These are phyloP conservation scores for Hydrotaea cyrtoneurina DNA, from an alignment of 2,888 invertebrate species.

Conservation along the genomic window DNA sequence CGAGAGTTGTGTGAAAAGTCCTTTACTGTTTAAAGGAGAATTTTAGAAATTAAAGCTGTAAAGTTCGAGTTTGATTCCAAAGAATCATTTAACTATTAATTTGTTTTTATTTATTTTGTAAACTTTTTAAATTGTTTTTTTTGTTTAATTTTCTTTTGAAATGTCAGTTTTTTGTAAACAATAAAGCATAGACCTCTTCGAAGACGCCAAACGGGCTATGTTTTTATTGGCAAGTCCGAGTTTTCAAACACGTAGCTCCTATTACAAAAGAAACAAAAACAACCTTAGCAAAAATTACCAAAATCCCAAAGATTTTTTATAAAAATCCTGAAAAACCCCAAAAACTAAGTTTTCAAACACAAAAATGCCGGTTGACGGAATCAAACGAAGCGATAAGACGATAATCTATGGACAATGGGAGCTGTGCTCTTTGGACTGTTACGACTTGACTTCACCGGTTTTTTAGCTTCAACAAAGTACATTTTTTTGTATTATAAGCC, in stretches of 20 bases:
- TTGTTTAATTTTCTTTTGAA: not conserved
- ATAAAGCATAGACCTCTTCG: not conserved
- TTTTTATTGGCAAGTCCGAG: not conserved
- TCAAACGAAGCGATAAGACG: no score
- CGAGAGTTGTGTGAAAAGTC: no score
- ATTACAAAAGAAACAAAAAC: not conserved
- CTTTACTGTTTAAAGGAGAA: no score
- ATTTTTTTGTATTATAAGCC: conserved; percentile 46
- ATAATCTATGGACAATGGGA: not conserved
- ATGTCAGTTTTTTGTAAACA: not conserved
- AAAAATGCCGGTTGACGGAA: no score
- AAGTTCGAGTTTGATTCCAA: no score
- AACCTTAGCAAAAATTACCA: conserved; percentile 33
- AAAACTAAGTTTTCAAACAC: not conserved
- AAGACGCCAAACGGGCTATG: not conserved
- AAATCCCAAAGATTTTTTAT: conserved; percentile 24
- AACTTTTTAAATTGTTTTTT: not conserved
- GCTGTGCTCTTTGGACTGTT: conserved; percentile 27
- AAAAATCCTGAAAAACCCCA: not conserved
- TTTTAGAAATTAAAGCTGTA: no score
- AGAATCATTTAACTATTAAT: no score
- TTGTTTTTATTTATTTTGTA: no score
- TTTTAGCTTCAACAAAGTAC: not conserved
- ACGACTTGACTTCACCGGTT: not conserved
- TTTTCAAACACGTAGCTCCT: conserved; percentile 16